Conservation (phyloP, 2,888 invertebrate species). For the Pammene aurita region DNA sequence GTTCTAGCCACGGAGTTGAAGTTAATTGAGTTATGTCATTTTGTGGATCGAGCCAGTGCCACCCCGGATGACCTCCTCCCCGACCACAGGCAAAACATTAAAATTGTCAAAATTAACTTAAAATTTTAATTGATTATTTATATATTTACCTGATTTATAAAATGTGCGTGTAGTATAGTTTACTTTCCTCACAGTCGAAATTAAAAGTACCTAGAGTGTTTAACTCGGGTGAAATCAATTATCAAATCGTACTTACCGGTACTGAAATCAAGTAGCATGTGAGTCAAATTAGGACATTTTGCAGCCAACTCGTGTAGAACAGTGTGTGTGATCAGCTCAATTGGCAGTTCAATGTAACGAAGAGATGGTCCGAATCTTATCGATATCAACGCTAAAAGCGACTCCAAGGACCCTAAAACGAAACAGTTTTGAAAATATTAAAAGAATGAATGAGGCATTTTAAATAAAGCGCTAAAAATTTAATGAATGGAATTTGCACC, state of each 20-base stretch:
- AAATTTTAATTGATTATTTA: too few species aligned
- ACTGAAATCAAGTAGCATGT: constrained; percentile 98
- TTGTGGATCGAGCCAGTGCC: too few species aligned
- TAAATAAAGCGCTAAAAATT: constrained; percentile 22
- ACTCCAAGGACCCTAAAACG: constrained; percentile 89
- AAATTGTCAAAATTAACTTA: too few species aligned
- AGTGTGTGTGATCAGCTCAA: constrained; percentile 97
- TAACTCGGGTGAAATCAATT: too few species aligned
- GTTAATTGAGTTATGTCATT: too few species aligned
- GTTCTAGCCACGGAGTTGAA: too few species aligned
- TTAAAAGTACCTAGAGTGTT: too few species aligned
- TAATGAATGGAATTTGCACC: constrained; percentile 30
- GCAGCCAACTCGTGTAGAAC: constrained; percentile 98
- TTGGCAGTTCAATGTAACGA: constrained; percentile 95
- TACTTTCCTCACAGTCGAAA: too few species aligned
- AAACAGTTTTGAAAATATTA: constrained; percentile 44
- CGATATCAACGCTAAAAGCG: constrained; percentile 93
- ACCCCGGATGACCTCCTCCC: too few species aligned
- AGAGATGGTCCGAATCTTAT: constrained; percentile 94
- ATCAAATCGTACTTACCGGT: constrained; percentile 82
- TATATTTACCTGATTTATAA: too few species aligned
- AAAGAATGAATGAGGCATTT: constrained; percentile 14
- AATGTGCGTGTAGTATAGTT: too few species aligned
- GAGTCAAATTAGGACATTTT: constrained; percentile 97
- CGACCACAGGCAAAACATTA: too few species aligned